Percentiles rank a stretch among this genome's conserved stretches.
phyloP scores from a whole-genome alignment of 2,888 invertebrate species.

The Taphrorychus bicolor region DNA sequence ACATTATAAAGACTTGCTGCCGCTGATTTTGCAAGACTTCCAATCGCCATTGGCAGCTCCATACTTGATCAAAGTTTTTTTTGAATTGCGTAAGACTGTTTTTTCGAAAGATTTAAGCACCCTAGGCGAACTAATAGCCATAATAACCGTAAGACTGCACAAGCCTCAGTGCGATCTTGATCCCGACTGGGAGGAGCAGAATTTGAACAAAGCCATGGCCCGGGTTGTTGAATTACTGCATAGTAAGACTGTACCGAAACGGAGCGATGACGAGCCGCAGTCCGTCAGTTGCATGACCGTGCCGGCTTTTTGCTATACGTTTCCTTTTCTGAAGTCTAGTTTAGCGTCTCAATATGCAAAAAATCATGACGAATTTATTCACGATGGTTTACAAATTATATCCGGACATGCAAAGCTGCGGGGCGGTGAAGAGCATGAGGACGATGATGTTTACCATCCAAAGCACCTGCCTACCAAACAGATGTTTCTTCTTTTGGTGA shows the following conservation, averaged over 20 bases:
- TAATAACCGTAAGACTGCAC: conserved; percentile 75
- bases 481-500: conserved; percentile 81
- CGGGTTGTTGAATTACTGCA: conserved; percentile 70
- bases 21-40: conserved; percentile 68
- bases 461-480: conserved; percentile 80
- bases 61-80: conserved; percentile 67
- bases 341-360: conserved; percentile 60
- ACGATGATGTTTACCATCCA: conserved; percentile 72
- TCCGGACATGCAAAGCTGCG: conserved; percentile 76
- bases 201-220: conserved; percentile 66
- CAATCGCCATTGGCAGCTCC: conserved; percentile 82
- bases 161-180: conserved; percentile 84
- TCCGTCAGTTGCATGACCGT: conserved; percentile 63
- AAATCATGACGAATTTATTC: conserved; percentile 65
- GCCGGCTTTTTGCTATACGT: conserved; percentile 83
- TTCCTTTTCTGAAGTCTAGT: conserved; percentile 76
- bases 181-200: conserved; percentile 77
- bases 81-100: conserved; percentile 67
- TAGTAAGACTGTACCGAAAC: conserved; percentile 60
- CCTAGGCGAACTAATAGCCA: conserved; percentile 70
- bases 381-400: conserved; percentile 71
- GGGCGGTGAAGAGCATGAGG: conserved; percentile 55
- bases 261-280: conserved; percentile 31
- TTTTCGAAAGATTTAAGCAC: conserved; percentile 59
- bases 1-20: conserved; percentile 66